Percentiles rank a stretch among this genome's conserved stretches.
Conservation (phyloP, 1,140 invertebrate species). For the Amyelois transitella region DNA sequence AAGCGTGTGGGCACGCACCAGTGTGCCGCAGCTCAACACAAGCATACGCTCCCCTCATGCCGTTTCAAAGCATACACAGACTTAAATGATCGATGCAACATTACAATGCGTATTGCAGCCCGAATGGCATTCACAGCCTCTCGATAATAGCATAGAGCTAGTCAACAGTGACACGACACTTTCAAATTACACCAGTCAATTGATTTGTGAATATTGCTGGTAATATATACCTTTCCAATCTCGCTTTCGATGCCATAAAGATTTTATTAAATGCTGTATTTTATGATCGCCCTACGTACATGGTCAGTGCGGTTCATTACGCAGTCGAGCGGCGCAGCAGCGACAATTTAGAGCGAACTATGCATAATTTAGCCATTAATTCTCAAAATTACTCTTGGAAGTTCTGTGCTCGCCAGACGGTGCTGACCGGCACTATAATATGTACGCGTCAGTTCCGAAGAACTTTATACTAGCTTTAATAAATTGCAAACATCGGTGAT, state of each 20-base stretch:
- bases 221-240: conserved; percentile 2
- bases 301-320: conserved; percentile 44
- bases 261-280: conserved; percentile 26
- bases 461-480: conserved; percentile 35
- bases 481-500: conserved; percentile 3
- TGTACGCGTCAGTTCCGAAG: conserved; percentile 30
- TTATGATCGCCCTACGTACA: conserved; percentile 28
- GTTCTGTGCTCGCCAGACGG: conserved; percentile 49
- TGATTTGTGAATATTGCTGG: background rate
- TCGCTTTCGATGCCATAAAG: conserved; percentile 4
- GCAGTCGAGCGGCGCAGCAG: conserved; percentile 41
- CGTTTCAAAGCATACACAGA: conserved; percentile 32
- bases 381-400: conserved; percentile 63
- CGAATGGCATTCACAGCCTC: conserved; percentile 5
- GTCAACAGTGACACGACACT: background rate
- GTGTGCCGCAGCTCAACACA: conserved; percentile 31
- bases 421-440: conserved; percentile 48
- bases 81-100: conserved; percentile 31
- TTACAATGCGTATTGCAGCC: conserved; percentile 21
- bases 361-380: conserved; percentile 70
- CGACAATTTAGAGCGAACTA: conserved; percentile 59
- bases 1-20: conserved; percentile 45
- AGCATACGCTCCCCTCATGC: conserved; percentile 29
- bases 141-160: no score
- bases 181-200: background rate